Evolutionary conservation across 2,888 invertebrate species (phyloP), one percentile per base, ranked within the genome.

Genomic region (Erebia palarica): DNA sequence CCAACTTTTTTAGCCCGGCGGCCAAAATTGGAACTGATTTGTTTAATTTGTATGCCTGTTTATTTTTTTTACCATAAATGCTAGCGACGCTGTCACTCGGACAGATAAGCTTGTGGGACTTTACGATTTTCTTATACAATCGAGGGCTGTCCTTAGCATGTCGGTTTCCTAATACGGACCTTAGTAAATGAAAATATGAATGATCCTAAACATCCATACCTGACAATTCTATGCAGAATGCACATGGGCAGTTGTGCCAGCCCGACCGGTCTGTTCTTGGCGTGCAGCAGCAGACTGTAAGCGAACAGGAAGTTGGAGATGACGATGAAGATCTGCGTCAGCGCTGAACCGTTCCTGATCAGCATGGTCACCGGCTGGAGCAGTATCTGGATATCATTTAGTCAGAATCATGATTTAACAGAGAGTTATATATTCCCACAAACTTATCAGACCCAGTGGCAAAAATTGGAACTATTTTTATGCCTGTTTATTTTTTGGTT

Each of bases 261-360:
- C 21, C 76, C 72, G 10, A 86, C 72, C n/a, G 69, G 58, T n/a
- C 75, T 75, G 10, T 70, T 77, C 76, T 82, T 83, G 51, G 84
- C 73, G 72, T 75, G 70, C 18, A 85, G 77, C 73, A 89, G 83
- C 75, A 88, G 72, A 75, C 84, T 87, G 80, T 88, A 86, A 42
- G 85, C 82, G 42, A 90, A 81, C 68, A 90, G 81, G 78, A 90
- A 90, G 76, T 80, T 86, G 69, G 89, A 88, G 60, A 90, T 69
- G 75, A 87, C 76, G 71, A 89, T 77, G 78, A 89, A 90, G 16
- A 80, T 73, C 77, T 89, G 88, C 75, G 88, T 86, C 47, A 88
- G 75, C 0, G 84, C 79, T 0, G 89, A 84, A 18, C 89, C 89
- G 79, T 90, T 90, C 75, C 85, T 79, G 72, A 87, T 81, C n/a